Conservation (phyloP, 2,113 vertebrate genomes). For the Psephotus haematonotus region DNA sequence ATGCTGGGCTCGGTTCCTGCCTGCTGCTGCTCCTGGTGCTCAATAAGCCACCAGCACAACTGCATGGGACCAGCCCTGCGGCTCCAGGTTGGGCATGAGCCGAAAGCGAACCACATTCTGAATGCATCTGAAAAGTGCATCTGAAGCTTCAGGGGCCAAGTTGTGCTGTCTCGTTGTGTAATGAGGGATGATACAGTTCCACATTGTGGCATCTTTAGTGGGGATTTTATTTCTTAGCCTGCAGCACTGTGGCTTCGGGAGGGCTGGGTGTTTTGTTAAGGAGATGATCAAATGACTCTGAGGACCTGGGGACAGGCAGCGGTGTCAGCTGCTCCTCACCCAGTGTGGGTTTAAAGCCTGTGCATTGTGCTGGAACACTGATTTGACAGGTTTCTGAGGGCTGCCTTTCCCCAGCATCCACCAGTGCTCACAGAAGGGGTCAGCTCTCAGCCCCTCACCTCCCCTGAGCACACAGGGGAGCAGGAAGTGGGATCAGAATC, state of each 20-base stretch:
- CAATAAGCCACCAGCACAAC: not conserved
- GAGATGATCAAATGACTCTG: not conserved
- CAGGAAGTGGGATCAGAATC: not conserved
- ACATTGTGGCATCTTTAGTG: not conserved
- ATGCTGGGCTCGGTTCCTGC: rapidly evolving
- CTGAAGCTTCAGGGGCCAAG: not conserved
- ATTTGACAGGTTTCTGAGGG: not conserved
- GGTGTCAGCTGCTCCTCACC: not conserved
- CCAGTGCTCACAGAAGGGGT: not conserved
- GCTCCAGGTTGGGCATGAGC: not conserved
- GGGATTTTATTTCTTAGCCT: not conserved
- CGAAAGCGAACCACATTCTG: not conserved
- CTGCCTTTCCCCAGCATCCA: not conserved
- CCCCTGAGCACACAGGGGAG: rapidly evolving
- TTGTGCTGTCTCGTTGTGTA: not conserved
- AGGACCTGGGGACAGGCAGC: not conserved
- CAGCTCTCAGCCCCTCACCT: not conserved
- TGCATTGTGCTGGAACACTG: not conserved
- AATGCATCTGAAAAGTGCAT: not conserved
- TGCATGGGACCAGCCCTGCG: rapidly evolving
- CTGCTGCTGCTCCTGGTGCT: rapidly evolving
- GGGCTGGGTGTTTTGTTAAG: not conserved
- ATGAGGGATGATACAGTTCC: not conserved
- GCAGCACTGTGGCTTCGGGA: not conserved
- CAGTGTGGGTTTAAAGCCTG: not conserved